Evolutionary conservation across 2,797 vertebrate species (phyloP).

Genomic region (Esox masquinongy): DNA sequence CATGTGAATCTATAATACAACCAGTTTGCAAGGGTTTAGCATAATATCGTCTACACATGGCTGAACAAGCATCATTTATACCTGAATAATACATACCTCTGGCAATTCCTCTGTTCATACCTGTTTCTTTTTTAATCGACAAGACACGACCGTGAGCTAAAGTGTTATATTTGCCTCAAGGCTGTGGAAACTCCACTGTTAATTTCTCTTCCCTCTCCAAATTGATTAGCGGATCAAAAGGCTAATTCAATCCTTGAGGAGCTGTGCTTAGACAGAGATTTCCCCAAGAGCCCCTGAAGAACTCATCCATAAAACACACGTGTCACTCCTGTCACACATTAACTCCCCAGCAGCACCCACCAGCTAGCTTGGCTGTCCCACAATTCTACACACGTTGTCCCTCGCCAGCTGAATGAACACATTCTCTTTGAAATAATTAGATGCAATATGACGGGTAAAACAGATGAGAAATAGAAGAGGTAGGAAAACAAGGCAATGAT

Average conservation of each 20-base stretch:
- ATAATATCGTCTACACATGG: slow-evolving; percentile 20
- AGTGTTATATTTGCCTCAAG: slow-evolving; percentile 45
- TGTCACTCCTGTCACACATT: slow-evolving; percentile 42
- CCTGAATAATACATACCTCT: neutral
- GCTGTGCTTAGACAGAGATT: slow-evolving; percentile 63
- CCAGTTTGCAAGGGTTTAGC: slow-evolving; percentile 10
- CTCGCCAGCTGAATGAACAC: slow-evolving; percentile 41
- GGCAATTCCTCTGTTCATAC: slow-evolving; percentile 1
- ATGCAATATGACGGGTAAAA: slow-evolving; percentile 50
- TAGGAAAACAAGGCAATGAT: slow-evolving; percentile 22
- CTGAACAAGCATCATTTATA: neutral
- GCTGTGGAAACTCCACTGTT: slow-evolving; percentile 34
- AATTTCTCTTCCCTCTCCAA: slow-evolving; percentile 51
- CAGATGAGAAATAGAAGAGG: neutral
- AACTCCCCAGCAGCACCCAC: slow-evolving; percentile 38
- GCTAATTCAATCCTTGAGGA: slow-evolving; percentile 70
- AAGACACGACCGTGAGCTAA: slow-evolving; percentile 28
- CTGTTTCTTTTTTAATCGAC: slow-evolving; percentile 15
- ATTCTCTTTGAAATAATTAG: slow-evolving; percentile 49
- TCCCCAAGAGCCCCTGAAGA: slow-evolving; percentile 53
- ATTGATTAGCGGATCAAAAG: slow-evolving; percentile 70
- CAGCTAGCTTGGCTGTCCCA: slow-evolving; percentile 45
- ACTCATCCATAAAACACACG: slow-evolving; percentile 67
- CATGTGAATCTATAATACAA: slow-evolving; percentile 41
- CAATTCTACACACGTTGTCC: slow-evolving; percentile 43